Conservation (phyloP, 2,888 invertebrate genomes). For the Microdon myrmicae region DNA sequence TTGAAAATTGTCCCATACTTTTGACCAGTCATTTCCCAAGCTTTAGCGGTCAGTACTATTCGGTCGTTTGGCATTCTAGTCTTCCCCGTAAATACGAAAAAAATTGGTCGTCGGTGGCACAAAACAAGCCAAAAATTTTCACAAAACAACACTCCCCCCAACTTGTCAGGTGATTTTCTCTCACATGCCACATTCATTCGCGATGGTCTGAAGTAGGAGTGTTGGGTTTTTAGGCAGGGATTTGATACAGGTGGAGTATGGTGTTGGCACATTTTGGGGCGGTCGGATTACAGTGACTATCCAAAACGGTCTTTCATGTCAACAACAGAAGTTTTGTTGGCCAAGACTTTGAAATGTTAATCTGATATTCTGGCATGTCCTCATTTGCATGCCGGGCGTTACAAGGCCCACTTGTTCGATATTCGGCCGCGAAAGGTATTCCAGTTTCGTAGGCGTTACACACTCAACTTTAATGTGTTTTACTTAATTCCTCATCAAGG, state of each 20-base stretch:
- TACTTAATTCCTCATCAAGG: conserved; percentile 38
- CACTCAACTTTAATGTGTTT: conserved; percentile 37
- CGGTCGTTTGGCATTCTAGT: too few relatives aligned
- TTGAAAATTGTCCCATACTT: conserved; percentile 30
- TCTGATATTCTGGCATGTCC: conserved; percentile 40
- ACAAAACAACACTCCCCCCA: conserved; percentile 15
- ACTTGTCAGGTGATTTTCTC: conserved; percentile 22
- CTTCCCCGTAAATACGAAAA: too few relatives aligned
- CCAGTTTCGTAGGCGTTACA: conserved; percentile 24
- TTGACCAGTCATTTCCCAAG: too few relatives aligned
- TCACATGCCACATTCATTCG: conserved; percentile 29
- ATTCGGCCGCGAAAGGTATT: conserved; percentile 17
- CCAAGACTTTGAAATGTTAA: conserved; percentile 41
- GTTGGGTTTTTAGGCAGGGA: too few relatives aligned
- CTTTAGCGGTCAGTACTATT: too few relatives aligned
- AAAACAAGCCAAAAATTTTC: conserved; percentile 9
- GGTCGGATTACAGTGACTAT: conserved; percentile 10
- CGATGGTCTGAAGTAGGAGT: too few relatives aligned
- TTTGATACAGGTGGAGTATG: too few relatives aligned
- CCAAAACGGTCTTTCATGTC: conserved; percentile 41
- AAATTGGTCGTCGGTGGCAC: too few relatives aligned
- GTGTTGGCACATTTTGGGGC: background rate
- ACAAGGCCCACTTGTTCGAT: background rate
- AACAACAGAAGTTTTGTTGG: conserved; percentile 40
- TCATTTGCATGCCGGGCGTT: conserved; percentile 29